Evolutionary conservation across 2,113 vertebrate genomes (phyloP).

Genomic region (Terrapene triunguis): DNA sequence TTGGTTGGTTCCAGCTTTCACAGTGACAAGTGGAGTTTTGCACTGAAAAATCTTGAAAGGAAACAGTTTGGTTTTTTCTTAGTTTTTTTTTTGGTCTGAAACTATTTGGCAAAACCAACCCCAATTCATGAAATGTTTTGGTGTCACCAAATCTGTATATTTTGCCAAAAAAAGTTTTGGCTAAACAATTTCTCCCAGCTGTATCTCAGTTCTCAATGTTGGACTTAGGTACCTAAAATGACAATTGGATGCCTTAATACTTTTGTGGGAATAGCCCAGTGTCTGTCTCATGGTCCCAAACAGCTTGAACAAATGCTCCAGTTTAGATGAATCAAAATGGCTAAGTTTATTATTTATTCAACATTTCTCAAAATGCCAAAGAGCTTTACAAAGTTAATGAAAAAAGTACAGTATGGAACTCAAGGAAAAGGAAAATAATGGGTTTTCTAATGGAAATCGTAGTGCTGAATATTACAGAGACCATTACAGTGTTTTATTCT

Average conservation of each 20-base stretch:
- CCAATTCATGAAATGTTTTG: no score
- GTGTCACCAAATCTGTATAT: no score
- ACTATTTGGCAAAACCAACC: no score
- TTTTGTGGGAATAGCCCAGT: neutral
- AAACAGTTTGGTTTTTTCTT: no score
- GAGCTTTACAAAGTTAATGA: conserved; percentile 18
- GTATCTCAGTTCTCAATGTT: no score
- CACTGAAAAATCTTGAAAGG: no score
- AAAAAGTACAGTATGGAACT: neutral
- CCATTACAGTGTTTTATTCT: neutral
- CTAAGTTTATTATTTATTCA: conserved; percentile 56
- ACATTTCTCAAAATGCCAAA: conserved; percentile 40
- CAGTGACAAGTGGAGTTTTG: neutral
- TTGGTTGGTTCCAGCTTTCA: neutral
- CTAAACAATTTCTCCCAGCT: no score
- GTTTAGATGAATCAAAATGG: conserved; percentile 14
- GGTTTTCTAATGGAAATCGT: conserved; percentile 22
- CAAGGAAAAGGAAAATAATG: conserved; percentile 15
- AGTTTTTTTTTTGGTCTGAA: no score
- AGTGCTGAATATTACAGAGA: conserved; percentile 15
- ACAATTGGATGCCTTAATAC: no score
- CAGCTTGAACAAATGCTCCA: conserved; percentile 30
- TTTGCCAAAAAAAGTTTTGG: no score
- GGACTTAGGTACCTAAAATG: no score
- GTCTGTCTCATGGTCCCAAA: conserved; percentile 26